phyloP scores from a whole-genome alignment of 1,140 invertebrate genomes.

The Aphaenogaster floridana region DNA sequence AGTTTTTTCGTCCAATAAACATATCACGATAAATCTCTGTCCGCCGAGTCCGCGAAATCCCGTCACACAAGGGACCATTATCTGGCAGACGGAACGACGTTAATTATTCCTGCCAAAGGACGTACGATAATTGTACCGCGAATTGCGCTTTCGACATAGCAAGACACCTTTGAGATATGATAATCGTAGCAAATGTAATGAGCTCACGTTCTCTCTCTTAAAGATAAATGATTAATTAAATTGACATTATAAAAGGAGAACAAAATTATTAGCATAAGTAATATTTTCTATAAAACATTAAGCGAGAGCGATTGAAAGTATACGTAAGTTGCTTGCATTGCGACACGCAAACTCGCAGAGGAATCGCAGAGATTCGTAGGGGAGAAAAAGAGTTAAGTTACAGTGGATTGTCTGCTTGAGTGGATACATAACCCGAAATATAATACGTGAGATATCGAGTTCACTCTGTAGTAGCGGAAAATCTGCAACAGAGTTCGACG shows the following conservation, averaged over 20 bases:
- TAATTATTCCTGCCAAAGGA: slow-evolving; percentile 69
- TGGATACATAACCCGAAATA: slow-evolving; percentile 54
- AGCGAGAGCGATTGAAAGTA: background rate
- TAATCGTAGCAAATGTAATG: slow-evolving; percentile 44
- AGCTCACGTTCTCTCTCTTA: background rate
- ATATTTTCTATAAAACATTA: background rate
- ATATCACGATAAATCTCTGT: slow-evolving; percentile 66
- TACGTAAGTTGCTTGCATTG: background rate
- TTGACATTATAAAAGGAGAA: background rate
- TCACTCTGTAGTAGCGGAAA: slow-evolving; percentile 6
- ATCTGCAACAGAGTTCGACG: slow-evolving; percentile 21
- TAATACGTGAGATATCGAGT: slow-evolving; percentile 41
- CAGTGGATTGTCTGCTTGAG: slow-evolving; percentile 49
- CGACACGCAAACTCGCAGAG: background rate
- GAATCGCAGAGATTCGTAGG: slow-evolving; percentile 11
- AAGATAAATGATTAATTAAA: background rate
- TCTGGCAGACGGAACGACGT: slow-evolving; percentile 52
- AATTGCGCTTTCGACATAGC: slow-evolving; percentile 23
- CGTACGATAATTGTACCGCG: slow-evolving; percentile 13
- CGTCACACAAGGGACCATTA: slow-evolving; percentile 61
- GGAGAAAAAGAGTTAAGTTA: slow-evolving; percentile 44
- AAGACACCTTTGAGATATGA: background rate
- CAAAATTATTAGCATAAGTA: background rate
- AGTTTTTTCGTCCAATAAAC: slow-evolving; percentile 56
- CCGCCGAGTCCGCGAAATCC: slow-evolving; percentile 50